Base-by-base conservation (phyloP, 1,140 invertebrate species). In the Stegodyphus dumicola region DNA sequence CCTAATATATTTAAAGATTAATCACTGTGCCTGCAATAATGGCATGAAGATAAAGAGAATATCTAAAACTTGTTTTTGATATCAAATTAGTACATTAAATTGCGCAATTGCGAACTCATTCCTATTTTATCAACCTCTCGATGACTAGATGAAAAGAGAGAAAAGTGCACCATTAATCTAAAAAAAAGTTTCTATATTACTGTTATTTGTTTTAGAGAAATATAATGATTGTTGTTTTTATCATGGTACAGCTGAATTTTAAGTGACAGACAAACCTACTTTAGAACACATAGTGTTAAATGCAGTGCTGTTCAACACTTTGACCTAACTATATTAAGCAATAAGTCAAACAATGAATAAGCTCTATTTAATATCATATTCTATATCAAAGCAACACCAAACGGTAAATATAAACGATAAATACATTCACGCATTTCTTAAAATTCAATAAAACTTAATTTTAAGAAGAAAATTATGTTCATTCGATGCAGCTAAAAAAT, bases 171-270 rank as follows among this genome's bases (percentile, higher is more conserved):
- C 18, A 33, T 13, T 11, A 70, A 56, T 51, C 18, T 33, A 3
- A 77, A 15, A 79, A 53, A 79, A 18, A 2, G 66, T 69, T 79
- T 70, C 77, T 79, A 79, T 79, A 79, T 70, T 48, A 69, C 70
- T 79, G 77, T 79, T 79, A 56, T 79, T 64, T 79, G 77, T 79
- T 79, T 79, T 79, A 79, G 65, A 79, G 77, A 56, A 79, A 69
- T 79, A 66, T 70, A 79, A 60, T 11, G 9, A 60, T 60, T 60
- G 56, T 60, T 60, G 15, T 79, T 33, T 70, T 69, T 33, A 49
- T 33, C 18, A 56, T 10, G 56, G 67, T 33, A 33, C 33, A 33
- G 33, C 33, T 33, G 33, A 33, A 33, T 33, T 33, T 33, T 33
- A 33, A 33, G 33, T 33, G 33, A 33, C 33, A 33, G 33, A 33